A percentile compares a stretch with the other conserved stretches of the same genome.
Evolutionary conservation across 2,113 vertebrate genomes (phyloP).

Genomic region (Arizona elegans): DNA sequence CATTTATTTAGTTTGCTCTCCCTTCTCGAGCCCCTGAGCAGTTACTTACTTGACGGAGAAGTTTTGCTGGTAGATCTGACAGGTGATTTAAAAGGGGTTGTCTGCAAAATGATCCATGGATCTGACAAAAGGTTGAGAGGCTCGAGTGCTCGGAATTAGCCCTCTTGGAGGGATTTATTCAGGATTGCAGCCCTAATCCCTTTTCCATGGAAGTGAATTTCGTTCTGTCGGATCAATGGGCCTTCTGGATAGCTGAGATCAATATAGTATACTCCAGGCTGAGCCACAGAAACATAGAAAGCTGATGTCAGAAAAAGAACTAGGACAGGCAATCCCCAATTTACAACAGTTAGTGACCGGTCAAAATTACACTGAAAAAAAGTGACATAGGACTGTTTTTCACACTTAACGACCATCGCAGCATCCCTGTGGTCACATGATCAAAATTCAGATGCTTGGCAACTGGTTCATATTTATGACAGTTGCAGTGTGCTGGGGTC

Average conservation of each 20-base stretch:
- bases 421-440: neutral
- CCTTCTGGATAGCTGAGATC: neutral
- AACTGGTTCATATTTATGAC: neutral
- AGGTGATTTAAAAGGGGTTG: neutral
- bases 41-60: neutral
- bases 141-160: neutral
- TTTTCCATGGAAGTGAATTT: neutral
- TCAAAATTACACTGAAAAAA: neutral
- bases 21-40: neutral
- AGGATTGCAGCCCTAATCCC: neutral
- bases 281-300: neutral
- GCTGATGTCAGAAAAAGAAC: neutral
- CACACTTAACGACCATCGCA: neutral
- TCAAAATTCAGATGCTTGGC: neutral
- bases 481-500: too few relatives aligned
- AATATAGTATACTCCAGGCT: neutral
- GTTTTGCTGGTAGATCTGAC: conserved; percentile 9
- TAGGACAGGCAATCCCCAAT: neutral
- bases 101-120: neutral
- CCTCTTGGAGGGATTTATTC: neutral
- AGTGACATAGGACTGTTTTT: neutral
- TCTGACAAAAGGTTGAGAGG: neutral
- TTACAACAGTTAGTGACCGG: neutral
- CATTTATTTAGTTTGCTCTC: neutral
- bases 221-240: neutral